These are phyloP conservation scores for Illadopsis cleaveri DNA, from an alignment of 2,113 vertebrate genomes.

Conservation along the genomic window DNA sequence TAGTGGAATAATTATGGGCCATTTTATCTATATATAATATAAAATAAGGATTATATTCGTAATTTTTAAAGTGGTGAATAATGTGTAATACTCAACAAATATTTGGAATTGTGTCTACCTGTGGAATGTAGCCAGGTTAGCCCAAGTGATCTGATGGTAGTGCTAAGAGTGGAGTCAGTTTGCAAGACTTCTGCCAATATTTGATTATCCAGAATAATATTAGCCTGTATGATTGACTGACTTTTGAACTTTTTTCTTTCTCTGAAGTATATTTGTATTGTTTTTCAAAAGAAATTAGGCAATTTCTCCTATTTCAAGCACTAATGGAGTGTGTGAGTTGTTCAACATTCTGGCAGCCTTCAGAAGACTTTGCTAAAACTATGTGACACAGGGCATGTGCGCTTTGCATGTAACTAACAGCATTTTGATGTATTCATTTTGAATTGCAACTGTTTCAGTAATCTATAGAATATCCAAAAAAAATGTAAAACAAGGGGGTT, in stretches of 20 bases:
- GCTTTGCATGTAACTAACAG: fast-evolving
- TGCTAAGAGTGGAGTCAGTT: background rate
- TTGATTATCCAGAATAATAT: background rate
- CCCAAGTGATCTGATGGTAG: background rate
- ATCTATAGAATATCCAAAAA: background rate
- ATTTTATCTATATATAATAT: background rate
- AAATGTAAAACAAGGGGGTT: background rate
- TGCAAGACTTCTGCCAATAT: background rate
- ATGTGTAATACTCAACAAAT: background rate
- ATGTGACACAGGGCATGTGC: fast-evolving
- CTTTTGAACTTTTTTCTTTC: background rate
- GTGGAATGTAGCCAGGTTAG: background rate
- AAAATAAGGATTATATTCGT: background rate
- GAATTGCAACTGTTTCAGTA: background rate
- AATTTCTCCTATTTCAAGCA: background rate
- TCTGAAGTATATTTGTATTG: background rate
- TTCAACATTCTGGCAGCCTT: background rate
- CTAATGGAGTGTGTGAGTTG: background rate
- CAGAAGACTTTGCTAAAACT: background rate
- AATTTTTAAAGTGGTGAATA: background rate
- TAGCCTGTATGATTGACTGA: background rate
- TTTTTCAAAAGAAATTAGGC: background rate
- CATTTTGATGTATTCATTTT: background rate
- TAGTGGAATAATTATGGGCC: background rate
- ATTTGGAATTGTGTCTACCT: background rate